These are phyloP conservation scores for Tetragnatha montana DNA, from an alignment of 2,888 invertebrate species.

Conservation along the genomic window DNA sequence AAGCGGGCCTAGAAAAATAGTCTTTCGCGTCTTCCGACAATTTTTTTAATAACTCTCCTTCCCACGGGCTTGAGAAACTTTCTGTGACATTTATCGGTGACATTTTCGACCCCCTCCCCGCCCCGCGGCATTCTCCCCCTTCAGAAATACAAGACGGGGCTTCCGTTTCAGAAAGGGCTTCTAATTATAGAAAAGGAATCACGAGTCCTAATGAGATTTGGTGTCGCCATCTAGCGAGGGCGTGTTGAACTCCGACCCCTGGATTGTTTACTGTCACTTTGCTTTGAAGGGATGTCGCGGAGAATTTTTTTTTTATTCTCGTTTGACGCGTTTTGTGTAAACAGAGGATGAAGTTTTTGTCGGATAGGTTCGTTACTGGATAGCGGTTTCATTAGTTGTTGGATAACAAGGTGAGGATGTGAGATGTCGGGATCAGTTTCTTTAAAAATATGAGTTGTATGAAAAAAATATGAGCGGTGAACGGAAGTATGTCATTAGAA, in stretches of 20 bases:
- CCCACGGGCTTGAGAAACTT: slow-evolving; percentile 59
- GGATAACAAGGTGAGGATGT: too few relatives aligned
- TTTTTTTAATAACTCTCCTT: slow-evolving; percentile 68
- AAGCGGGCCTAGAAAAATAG: slow-evolving; percentile 53
- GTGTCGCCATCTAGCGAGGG: slow-evolving; percentile 66
- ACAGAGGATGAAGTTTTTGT: neutral
- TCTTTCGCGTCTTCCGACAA: slow-evolving; percentile 50
- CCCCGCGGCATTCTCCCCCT: slow-evolving; percentile 19
- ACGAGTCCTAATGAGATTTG: slow-evolving; percentile 51
- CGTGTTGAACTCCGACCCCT: slow-evolving; percentile 50
- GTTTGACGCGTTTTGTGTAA: neutral
- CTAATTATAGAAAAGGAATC: slow-evolving; percentile 62
- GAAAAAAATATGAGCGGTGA: too few relatives aligned
- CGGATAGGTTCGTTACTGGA: too few relatives aligned
- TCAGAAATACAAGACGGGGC: slow-evolving; percentile 9
- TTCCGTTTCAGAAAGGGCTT: slow-evolving; percentile 52
- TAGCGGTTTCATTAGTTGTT: too few relatives aligned
- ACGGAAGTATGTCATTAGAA: too few relatives aligned
- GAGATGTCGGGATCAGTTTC: too few relatives aligned
- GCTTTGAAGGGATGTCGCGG: neutral
- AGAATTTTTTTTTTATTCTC: neutral
- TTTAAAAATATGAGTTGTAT: too few relatives aligned
- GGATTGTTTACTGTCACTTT: slow-evolving; percentile 44
- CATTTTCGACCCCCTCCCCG: slow-evolving; percentile 52
- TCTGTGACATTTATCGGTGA: slow-evolving; percentile 68